phyloP scores from a whole-genome alignment of 1,140 invertebrate species.

The Plutomurus gul region DNA sequence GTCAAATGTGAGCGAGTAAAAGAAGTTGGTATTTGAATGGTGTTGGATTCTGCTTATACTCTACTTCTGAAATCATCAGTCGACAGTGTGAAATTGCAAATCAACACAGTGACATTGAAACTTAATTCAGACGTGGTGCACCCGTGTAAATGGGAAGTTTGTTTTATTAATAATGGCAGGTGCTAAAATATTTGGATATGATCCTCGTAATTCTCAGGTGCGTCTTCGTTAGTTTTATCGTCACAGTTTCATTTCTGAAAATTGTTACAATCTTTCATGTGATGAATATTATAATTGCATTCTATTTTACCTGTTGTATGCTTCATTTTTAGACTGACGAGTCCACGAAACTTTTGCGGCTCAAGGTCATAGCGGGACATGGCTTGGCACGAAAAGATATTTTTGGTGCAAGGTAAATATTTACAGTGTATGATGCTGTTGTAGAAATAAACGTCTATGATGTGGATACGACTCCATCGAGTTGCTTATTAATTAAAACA shows the following conservation, averaged over 20 bases:
- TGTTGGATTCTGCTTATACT: too few species aligned
- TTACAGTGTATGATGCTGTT: background rate
- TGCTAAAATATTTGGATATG: conserved; percentile 51
- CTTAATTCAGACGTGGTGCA: too few species aligned
- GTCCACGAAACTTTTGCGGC: conserved; percentile 68
- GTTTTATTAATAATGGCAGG: conserved; percentile 41
- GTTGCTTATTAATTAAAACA: background rate
- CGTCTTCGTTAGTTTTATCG: background rate
- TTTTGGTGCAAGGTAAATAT: conserved; percentile 87
- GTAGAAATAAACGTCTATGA: conserved; percentile 9
- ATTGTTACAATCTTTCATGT: background rate
- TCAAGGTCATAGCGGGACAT: conserved; percentile 83
- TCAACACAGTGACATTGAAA: background rate
- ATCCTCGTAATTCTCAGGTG: conserved; percentile 47
- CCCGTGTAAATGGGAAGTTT: conserved; percentile 4
- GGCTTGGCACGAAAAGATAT: conserved; percentile 96
- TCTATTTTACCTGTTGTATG: too few species aligned
- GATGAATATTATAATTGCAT: background rate
- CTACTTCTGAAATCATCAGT: too few species aligned
- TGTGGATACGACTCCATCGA: too few species aligned
- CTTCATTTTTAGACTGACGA: conserved; percentile 29
- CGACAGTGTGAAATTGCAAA: background rate
- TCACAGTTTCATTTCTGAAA: background rate
- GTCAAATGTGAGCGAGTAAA: too few species aligned
- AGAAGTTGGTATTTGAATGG: too few species aligned